These are phyloP conservation scores for Caenorhabditis briggsae DNA, from an alignment of 1,140 invertebrate species.

Conservation along the genomic window DNA sequence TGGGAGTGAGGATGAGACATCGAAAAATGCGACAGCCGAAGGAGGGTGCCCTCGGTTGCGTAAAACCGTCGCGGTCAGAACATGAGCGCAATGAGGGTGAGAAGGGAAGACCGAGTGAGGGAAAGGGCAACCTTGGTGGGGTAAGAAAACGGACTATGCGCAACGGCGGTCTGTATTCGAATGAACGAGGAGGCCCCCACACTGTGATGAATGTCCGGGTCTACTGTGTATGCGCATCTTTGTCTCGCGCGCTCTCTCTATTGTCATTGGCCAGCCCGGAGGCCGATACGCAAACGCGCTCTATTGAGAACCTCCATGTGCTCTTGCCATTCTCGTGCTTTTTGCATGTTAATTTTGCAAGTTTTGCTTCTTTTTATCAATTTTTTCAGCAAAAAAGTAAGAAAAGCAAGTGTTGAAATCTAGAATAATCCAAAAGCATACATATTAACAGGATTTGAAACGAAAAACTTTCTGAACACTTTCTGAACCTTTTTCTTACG, in stretches of 20 bases:
- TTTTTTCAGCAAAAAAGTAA: too few relatives aligned
- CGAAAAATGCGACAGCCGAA: background rate
- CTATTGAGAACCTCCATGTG: background rate
- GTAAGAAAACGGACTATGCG: background rate
- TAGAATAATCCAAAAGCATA: too few relatives aligned
- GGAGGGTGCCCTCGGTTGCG: background rate
- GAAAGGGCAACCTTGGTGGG: slow-evolving; percentile 23
- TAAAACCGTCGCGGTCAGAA: background rate
- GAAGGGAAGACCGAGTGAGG: background rate
- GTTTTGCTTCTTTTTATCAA: background rate
- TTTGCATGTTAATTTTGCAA: background rate
- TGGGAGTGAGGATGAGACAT: background rate
- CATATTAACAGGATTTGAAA: too few relatives aligned
- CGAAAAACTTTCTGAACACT: too few relatives aligned
- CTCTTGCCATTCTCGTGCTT: background rate
- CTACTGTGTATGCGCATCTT: background rate
- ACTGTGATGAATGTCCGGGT: too few relatives aligned
- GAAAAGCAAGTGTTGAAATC: too few relatives aligned
- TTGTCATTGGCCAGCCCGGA: background rate
- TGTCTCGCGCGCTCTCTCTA: background rate
- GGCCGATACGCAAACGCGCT: slow-evolving; percentile 10
- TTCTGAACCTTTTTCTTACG: too few relatives aligned
- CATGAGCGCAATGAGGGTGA: too few relatives aligned
- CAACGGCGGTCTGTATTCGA: background rate
- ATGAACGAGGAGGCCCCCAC: background rate